Evolutionary conservation across 2,797 vertebrate genomes (phyloP).

Genomic region (Setipinna tenuifilis): DNA sequence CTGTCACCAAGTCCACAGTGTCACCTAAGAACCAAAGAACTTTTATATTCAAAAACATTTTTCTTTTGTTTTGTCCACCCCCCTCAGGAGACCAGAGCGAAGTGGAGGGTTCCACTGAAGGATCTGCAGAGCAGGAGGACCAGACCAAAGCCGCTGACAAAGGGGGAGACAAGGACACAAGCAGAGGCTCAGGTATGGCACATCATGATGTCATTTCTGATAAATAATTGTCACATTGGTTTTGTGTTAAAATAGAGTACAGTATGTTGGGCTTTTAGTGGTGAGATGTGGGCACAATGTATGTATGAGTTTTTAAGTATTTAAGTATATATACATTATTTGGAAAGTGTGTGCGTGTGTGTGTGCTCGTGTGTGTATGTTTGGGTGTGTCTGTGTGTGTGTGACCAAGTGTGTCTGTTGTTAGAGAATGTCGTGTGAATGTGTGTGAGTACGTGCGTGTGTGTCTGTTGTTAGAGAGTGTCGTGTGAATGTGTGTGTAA

Average conservation of each 20-base stretch:
- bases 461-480: background rate
- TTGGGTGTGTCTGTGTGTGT: background rate
- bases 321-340: background rate
- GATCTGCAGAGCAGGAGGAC: constrained; percentile 45
- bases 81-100: constrained; percentile 48
- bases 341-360: background rate
- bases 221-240: background rate
- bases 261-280: too few relatives aligned
- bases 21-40: background rate
- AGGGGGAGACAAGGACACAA: constrained; percentile 35
- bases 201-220: background rate
- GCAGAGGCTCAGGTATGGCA: background rate
- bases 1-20: background rate
- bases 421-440: background rate
- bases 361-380: background rate
- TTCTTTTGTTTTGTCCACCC: constrained; percentile 2
- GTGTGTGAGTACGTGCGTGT: background rate
- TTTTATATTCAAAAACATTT: background rate
- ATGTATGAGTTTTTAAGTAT: background rate
- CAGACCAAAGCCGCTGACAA: constrained; percentile 42
- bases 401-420: background rate
- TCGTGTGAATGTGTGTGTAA: background rate
- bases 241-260: background rate
- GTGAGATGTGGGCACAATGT: background rate
- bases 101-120: constrained; percentile 49